Base-by-base conservation (phyloP, 2,888 invertebrate genomes). In the Capitulum mitella region DNA sequence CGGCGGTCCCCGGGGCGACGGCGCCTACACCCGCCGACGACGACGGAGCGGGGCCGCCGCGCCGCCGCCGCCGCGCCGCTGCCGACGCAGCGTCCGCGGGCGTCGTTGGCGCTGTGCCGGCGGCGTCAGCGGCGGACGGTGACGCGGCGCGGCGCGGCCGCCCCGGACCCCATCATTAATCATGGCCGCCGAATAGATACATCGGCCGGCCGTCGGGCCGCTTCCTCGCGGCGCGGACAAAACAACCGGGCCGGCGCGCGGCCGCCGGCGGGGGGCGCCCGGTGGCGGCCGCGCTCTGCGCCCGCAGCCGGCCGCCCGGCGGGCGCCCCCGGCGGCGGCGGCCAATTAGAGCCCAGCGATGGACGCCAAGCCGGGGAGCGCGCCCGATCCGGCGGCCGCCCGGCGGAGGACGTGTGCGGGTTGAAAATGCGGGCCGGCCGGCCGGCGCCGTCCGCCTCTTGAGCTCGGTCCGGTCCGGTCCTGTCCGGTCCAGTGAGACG, bases 161-260 rank as follows among this genome's bases (percentile, higher is more conserved):
- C 64, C 37, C 70, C 70, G 8, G 37, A 37, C 70, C 70, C 70
- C 14, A 70, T 26, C 70, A 70, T 70, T 70, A 70, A 70, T 70
- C 70, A 70, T 70, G 70, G 70, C 70, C 29, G 37, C 70, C 70
- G 70, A 70, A 70, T 70, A 70, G 70, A 70, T 70, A 70, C 70
- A 70, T 70, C 70, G 70, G 37, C 14, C 22, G 70, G 70, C 70
- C 70, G 70, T 37, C 29, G 58, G 37, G 16, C 70, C 37, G 37
- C 37, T 70, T 37, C 70, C 37, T 37, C 32, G 29, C 34, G n/a
- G 64, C 70, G 70, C 10, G 37, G 29, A 16, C 70, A 70, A 70
- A 70, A 70, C 70, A 70, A 70, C 37, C 70, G 29, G 37, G 58
- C 58, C 70, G 37, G 37, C 61, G 32, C 61, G 61, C 32, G 10